Evolutionary conservation across 2,888 invertebrate species (phyloP).

Genomic region (Dyspetes luteomarginatus): DNA sequence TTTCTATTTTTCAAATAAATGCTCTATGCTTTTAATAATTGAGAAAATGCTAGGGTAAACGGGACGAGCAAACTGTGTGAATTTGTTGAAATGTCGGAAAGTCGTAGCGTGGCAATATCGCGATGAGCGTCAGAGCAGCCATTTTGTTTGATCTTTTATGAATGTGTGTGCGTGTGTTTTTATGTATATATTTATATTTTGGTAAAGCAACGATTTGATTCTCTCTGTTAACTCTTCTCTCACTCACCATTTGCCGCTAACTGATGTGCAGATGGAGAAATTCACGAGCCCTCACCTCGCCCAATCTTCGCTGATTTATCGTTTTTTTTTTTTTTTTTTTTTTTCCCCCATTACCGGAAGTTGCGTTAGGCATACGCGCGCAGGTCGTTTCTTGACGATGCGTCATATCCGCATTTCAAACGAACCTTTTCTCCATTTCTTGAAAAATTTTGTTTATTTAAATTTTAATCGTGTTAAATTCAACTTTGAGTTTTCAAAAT

Average conservation of each 20-base stretch:
- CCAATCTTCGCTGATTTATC: not conserved
- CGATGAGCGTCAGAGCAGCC: conserved; percentile 42
- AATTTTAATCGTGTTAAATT: too few relatives aligned
- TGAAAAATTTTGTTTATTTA: not conserved
- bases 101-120: conserved; percentile 38
- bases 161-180: not conserved
- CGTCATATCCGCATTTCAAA: not conserved
- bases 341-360: not conserved
- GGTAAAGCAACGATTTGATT: not conserved
- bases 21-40: not conserved
- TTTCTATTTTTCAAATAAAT: not conserved
- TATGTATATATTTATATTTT: not conserved
- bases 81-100: conserved; percentile 27
- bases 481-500: too few relatives aligned
- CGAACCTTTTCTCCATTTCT: not conserved
- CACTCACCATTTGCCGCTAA: conserved; percentile 60
- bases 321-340: too few relatives aligned
- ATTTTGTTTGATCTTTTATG: conserved; percentile 23
- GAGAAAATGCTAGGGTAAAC: conserved; percentile 24
- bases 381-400: not conserved
- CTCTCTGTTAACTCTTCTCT: conserved; percentile 21
- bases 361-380: not conserved
- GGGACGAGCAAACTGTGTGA: conserved; percentile 5
- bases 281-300: not conserved
- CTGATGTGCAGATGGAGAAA: conserved; percentile 34